phyloP scores from a whole-genome alignment of 1,140 invertebrate species.

The Heliconius melpomene region DNA sequence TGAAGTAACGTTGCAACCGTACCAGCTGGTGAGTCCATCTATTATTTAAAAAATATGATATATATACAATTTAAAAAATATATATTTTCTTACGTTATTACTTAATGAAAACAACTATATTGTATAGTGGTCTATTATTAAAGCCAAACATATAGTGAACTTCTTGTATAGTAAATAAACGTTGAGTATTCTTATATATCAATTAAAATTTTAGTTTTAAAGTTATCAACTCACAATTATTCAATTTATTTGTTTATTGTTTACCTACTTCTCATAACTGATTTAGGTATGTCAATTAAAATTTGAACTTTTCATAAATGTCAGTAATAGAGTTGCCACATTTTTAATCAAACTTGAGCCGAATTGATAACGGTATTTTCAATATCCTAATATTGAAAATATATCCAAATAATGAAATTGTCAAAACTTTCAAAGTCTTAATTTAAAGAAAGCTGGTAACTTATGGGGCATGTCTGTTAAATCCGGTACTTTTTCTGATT shows the following conservation, averaged over 20 bases:
- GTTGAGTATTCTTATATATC: background rate
- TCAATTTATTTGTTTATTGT: conserved; percentile 1
- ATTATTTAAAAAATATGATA: background rate
- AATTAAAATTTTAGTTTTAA: background rate
- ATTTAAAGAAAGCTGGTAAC: too few relatives aligned
- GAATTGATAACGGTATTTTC: too few relatives aligned
- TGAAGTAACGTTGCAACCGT: conserved; percentile 56
- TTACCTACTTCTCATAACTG: conserved; percentile 9
- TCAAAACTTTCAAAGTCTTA: too few relatives aligned
- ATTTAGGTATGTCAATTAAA: conserved; percentile 6
- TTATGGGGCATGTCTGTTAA: too few relatives aligned
- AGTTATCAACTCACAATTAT: background rate
- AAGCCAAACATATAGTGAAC: background rate
- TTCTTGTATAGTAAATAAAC: background rate
- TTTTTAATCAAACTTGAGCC: too few relatives aligned
- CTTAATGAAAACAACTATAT: background rate
- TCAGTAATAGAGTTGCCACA: background rate
- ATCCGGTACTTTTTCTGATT: too few relatives aligned
- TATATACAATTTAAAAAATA: background rate
- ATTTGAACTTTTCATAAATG: conserved; percentile 12
- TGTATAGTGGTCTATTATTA: background rate
- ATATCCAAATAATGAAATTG: too few relatives aligned
- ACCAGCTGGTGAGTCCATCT: conserved; percentile 62
- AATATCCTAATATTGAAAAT: too few relatives aligned
- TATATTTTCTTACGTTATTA: background rate